Percentiles rank a stretch among this genome's conserved stretches.
Conservation (phyloP, 2,113 vertebrate genomes). For the Cacatua alba region DNA sequence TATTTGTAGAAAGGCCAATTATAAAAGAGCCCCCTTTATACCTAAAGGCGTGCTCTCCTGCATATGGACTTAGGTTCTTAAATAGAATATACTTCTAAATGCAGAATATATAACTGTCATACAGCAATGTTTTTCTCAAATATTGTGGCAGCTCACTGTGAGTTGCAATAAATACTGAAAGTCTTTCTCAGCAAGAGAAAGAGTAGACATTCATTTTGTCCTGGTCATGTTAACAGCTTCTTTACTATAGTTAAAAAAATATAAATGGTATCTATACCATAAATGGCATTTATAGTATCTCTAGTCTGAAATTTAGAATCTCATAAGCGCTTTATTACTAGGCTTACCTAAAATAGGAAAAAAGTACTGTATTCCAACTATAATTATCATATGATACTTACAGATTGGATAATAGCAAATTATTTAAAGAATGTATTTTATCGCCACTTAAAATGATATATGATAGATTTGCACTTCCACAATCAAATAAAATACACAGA, state of each 20-base stretch:
- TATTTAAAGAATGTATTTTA: background rate
- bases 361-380: background rate
- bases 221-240: background rate
- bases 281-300: background rate
- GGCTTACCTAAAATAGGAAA: background rate
- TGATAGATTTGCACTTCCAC: background rate
- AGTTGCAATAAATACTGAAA: background rate
- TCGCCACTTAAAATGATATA: background rate
- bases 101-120: background rate
- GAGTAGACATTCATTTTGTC: background rate
- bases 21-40: background rate
- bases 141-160: background rate
- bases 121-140: background rate
- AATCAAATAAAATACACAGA: background rate
- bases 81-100: background rate
- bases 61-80: background rate
- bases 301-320: background rate
- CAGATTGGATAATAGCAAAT: background rate
- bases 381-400: background rate
- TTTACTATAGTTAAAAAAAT: background rate
- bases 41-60: background rate
- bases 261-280: background rate
- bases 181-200: background rate
- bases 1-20: background rate
- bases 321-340: background rate